Conservation (phyloP, 2,113 vertebrate genomes). For the Neodon shergylaensis region DNA sequence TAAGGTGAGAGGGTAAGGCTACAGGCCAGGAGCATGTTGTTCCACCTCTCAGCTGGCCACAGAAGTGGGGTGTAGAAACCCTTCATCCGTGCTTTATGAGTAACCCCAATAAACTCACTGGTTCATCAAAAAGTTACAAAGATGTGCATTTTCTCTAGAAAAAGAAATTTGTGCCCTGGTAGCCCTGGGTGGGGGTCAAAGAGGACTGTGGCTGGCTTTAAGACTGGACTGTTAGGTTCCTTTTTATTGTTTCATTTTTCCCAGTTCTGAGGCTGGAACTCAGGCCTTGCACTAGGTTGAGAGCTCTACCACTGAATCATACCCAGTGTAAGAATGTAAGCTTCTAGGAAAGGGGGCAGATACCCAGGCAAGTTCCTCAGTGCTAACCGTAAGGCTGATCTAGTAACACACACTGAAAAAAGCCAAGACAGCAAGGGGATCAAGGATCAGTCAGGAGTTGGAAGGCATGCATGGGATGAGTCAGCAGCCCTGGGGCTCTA, state of each 20-base stretch:
- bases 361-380: not conserved
- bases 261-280: not conserved
- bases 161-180: not conserved
- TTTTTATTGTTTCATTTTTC: not conserved
- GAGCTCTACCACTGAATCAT: not conserved
- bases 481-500: not conserved
- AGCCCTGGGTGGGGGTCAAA: not conserved
- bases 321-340: not conserved
- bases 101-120: not conserved
- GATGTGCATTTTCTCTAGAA: not conserved
- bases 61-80: not conserved
- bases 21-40: not conserved
- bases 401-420: not conserved
- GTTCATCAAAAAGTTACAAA: not conserved
- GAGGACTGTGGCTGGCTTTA: not conserved
- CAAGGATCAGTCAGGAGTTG: fast-evolving
- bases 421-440: not conserved
- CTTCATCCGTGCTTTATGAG: not conserved
- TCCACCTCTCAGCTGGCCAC: not conserved
- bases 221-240: not conserved
- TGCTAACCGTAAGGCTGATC: not conserved
- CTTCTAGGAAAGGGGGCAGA: not conserved
- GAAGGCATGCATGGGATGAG: not conserved
- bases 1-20: not conserved
- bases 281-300: not conserved